Base-by-base conservation (phyloP, 1,140 invertebrate genomes). In the Archivesica marissinica region DNA sequence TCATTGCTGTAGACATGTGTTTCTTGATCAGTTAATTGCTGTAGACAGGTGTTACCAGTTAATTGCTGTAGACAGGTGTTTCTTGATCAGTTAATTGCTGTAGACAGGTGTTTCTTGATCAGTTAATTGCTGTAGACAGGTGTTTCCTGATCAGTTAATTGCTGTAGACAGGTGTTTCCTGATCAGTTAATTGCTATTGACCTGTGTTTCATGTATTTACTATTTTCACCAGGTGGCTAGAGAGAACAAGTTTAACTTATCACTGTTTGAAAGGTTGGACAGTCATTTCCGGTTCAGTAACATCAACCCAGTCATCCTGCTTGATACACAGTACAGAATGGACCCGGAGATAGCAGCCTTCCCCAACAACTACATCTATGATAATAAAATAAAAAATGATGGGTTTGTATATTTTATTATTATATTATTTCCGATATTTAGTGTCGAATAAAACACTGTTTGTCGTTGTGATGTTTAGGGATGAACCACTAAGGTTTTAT, bases 271-370 rank as follows among this genome's bases (percentile, higher is more conserved):
- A 47, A 82, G 92, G 39, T 82, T 93, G 30, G 90, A 91, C 81
- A 87, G 84, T 6, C 79, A 91, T 74, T 92, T 91, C 72, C 75
- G 85, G 38, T 41, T 64, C 3, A 7, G 38, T 17, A 30, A 47
- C 9, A 15, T n/a, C 4, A 88, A 59, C 50, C 87, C 91, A 7
- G 88, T 93, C 1, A 72, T 91, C 44, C 72, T 91, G 75, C 85
- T 93, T 56, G 75, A 90, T 50, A 89, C 82, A 47, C 92, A 93
- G 87, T 93, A 93, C 50, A 86, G 92, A 44, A 93, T 93, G 91
- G 85, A 92, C 44, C 86, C 81, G 9, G 90, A 91, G 17, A 93
- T 93, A 35, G 88, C 89, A 17, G 13, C 56, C 25, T 91, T 92
- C 66, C 90, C 92, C 2, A 91, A 88, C 61, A 50, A 77, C 6